Evolutionary conservation across 2,888 invertebrate genomes (phyloP).

Genomic region (Entomobrya multifasciata): DNA sequence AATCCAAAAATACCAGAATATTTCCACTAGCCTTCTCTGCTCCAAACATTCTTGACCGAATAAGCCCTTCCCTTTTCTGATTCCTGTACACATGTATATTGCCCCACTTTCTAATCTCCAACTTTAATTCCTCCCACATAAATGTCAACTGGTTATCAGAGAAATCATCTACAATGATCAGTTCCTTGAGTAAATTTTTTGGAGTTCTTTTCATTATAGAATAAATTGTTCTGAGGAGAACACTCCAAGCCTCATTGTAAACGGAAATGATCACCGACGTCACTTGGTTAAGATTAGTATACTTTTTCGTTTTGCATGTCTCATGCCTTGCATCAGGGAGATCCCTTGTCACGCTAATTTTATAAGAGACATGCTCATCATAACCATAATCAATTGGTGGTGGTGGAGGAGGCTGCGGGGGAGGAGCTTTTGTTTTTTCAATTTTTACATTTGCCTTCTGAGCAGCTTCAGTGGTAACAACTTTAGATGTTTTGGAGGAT

Average conservation of each 20-base stretch:
- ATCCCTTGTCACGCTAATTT: neutral
- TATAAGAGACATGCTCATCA: neutral
- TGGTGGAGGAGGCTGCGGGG: neutral
- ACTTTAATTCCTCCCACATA: too few species aligned
- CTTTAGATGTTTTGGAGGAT: too few species aligned
- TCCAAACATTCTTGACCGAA: constrained; percentile 94
- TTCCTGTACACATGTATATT: too few species aligned
- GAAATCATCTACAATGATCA: constrained; percentile 97
- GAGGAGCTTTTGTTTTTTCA: neutral
- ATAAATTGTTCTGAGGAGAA: constrained; percentile 95
- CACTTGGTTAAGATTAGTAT: constrained; percentile 84
- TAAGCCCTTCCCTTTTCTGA: constrained; percentile 97
- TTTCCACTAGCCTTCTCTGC: constrained; percentile 92
- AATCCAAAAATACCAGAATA: constrained; percentile 97
- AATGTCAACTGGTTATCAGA: constrained; percentile 87
- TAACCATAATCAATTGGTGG: constrained; percentile 9
- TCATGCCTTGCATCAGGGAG: neutral
- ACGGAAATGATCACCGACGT: constrained; percentile 94
- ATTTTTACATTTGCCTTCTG: neutral
- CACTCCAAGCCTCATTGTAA: constrained; percentile 99
- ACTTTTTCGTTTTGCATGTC: constrained; percentile 85
- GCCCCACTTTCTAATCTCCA: too few species aligned
- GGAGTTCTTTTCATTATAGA: constrained; percentile 97
- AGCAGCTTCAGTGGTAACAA: too few species aligned
- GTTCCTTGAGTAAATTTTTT: constrained; percentile 91